These are phyloP conservation scores for Pocillopora verrucosa DNA, from an alignment of 64 coral and sea anemone species.

Conservation along the genomic window DNA sequence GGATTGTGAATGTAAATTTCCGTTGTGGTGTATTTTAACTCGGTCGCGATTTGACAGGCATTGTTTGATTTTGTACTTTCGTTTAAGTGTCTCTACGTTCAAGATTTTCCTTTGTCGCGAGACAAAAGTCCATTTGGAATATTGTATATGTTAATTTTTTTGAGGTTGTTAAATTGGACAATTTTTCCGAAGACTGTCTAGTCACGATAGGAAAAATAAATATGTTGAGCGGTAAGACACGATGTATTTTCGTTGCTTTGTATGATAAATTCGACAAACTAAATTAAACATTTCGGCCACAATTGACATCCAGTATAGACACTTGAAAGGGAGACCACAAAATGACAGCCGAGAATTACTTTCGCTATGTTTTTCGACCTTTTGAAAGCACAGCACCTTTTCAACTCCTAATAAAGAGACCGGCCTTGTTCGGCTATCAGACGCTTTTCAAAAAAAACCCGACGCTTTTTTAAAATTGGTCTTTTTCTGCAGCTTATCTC, in stretches of 20 bases:
- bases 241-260: too few relatives aligned
- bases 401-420: background rate
- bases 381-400: background rate
- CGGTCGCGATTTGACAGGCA: background rate
- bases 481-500: background rate
- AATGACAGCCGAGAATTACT: background rate
- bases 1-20: background rate
- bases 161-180: background rate
- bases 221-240: too few relatives aligned
- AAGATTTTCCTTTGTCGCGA: background rate
- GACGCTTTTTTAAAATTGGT: background rate
- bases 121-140: slow-evolving; percentile 12
- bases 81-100: background rate
- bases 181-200: too few relatives aligned
- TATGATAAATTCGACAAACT: background rate
- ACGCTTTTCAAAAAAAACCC: background rate
- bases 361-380: background rate
- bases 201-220: background rate
- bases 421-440: background rate
- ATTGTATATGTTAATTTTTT: background rate
- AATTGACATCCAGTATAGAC: background rate
- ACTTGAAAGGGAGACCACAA: background rate
- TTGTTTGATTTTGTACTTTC: background rate
- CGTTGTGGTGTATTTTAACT: background rate
- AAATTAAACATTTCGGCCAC: background rate